A percentile compares a stretch with the other conserved stretches of the same genome.
phyloP scores from a whole-genome alignment of 2,113 vertebrate species.

The Petaurus breviceps region DNA sequence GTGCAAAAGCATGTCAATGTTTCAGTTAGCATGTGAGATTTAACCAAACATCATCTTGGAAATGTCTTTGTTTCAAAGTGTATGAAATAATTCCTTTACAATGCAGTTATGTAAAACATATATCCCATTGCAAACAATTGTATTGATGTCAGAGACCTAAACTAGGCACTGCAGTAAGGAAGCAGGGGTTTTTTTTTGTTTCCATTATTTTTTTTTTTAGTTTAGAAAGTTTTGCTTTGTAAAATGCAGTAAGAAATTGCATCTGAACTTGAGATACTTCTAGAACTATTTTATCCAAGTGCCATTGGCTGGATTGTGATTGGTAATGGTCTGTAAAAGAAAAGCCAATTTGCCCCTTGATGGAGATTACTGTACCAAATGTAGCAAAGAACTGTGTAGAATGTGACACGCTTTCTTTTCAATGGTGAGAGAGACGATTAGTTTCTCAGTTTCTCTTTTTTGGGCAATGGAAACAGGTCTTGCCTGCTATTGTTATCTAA shows the following conservation, averaged over 20 bases:
- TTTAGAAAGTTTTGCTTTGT: slow-evolving; percentile 30
- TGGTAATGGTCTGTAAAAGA: slow-evolving; percentile 81
- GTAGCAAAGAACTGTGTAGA: slow-evolving; percentile 80
- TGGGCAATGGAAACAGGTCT: slow-evolving; percentile 62
- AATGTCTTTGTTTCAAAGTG: background rate
- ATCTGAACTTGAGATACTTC: slow-evolving; percentile 59
- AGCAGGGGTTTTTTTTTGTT: slow-evolving; percentile 32
- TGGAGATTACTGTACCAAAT: slow-evolving; percentile 81
- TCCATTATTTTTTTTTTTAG: slow-evolving; percentile 31
- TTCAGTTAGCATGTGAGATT: background rate
- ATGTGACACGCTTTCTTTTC: slow-evolving; percentile 70
- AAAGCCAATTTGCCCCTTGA: slow-evolving; percentile 81
- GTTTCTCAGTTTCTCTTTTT: slow-evolving; percentile 57
- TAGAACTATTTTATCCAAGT: slow-evolving; percentile 74
- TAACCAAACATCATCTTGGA: background rate
- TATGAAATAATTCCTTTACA: background rate
- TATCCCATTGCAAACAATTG: background rate
- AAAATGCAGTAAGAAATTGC: slow-evolving; percentile 59
- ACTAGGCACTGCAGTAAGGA: background rate
- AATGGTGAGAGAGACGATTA: slow-evolving; percentile 64
- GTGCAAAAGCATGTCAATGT: background rate
- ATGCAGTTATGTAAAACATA: background rate
- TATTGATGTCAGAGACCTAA: background rate
- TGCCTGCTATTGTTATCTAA: slow-evolving; percentile 49
- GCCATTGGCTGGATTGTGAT: slow-evolving; percentile 69